Conservation (phyloP, 1,140 invertebrate genomes). For the Conus ventricosus region DNA sequence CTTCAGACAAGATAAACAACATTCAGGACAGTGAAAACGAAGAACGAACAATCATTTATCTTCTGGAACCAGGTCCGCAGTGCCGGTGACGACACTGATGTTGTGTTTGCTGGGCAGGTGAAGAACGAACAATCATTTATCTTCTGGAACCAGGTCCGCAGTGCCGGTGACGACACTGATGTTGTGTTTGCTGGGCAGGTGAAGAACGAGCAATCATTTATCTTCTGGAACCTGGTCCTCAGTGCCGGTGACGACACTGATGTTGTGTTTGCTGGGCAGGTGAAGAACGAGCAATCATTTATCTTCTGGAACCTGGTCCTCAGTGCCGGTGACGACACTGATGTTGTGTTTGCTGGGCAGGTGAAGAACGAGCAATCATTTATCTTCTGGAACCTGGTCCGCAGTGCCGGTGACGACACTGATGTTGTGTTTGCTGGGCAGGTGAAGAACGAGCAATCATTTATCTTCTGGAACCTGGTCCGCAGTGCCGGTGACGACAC, state of each 20-base stretch:
- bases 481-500: background rate
- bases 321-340: background rate
- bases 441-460: constrained; percentile 41
- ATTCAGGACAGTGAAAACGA: no score
- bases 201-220: constrained; percentile 33
- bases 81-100: background rate
- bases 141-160: no score
- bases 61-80: no score
- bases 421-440: background rate
- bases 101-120: constrained; percentile 21
- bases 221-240: no score
- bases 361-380: constrained; percentile 39
- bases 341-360: constrained; percentile 7
- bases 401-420: background rate
- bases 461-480: no score
- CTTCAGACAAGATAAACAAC: no score
- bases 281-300: constrained; percentile 38
- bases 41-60: no score
- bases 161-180: background rate
- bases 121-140: constrained; percentile 29
- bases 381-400: no score
- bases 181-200: constrained; percentile 21
- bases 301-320: no score
- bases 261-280: constrained; percentile 12
- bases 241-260: background rate